Evolutionary conservation across 2,888 invertebrate species (phyloP).

Genomic region (Tipula helvola): DNA sequence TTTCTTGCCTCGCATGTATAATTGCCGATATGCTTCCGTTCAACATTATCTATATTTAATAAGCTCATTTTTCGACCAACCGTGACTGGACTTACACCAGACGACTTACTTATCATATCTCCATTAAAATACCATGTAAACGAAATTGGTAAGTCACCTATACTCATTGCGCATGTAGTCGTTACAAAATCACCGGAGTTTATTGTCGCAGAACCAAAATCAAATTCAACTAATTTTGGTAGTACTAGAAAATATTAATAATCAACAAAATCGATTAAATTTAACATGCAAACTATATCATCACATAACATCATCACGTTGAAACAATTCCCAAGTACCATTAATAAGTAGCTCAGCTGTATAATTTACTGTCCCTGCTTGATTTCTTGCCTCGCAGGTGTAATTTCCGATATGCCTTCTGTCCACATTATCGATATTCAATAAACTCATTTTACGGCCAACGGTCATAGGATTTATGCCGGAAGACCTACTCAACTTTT

Average conservation of each 20-base stretch:
- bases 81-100: constrained; percentile 34
- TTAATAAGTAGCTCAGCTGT: constrained; percentile 60
- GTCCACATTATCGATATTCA: constrained; percentile 56
- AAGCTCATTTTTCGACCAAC: constrained; percentile 47
- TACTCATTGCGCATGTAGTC: constrained; percentile 48
- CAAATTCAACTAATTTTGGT: constrained; percentile 37
- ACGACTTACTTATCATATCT: constrained; percentile 29
- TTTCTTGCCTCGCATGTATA: constrained; percentile 48
- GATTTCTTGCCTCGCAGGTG: constrained; percentile 61
- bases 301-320: not conserved
- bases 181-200: constrained; percentile 54
- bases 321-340: constrained; percentile 38
- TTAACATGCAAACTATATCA: not conserved
- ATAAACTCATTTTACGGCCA: constrained; percentile 35
- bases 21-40: constrained; percentile 45
- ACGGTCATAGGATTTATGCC: constrained; percentile 15
- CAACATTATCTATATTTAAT: constrained; percentile 48
- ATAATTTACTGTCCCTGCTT: constrained; percentile 54
- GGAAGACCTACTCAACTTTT: constrained; percentile 23
- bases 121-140: constrained; percentile 50
- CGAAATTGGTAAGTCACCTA: constrained; percentile 54
- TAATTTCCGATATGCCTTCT: constrained; percentile 63
- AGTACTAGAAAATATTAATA: constrained; percentile 25
- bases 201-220: constrained; percentile 43
- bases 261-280: constrained; percentile 20